phyloP scores from a whole-genome alignment of 1,140 invertebrate species.

The Euwallacea fornicatus region DNA sequence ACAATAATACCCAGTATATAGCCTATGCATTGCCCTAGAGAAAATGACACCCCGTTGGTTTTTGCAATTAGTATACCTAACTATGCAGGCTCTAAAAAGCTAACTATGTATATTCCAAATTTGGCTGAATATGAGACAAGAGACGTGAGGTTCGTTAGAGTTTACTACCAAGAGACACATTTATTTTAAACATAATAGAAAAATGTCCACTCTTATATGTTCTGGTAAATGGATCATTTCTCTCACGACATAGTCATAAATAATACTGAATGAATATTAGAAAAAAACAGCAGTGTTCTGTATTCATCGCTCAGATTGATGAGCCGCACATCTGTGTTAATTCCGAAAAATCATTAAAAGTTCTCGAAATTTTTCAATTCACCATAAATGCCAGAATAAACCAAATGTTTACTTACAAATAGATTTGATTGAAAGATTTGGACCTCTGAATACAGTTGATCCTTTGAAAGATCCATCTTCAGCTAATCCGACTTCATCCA shows the following conservation, averaged over 20 bases:
- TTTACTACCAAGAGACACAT: too few relatives aligned
- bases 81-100: neutral
- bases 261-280: constrained; percentile 57
- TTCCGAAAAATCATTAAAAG: constrained; percentile 61
- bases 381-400: neutral
- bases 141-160: neutral
- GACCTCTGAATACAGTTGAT: constrained; percentile 8
- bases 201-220: constrained; percentile 55
- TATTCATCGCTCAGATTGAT: constrained; percentile 58
- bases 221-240: constrained; percentile 60
- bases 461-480: constrained; percentile 32
- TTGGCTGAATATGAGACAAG: constrained; percentile 5
- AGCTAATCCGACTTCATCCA: constrained; percentile 29
- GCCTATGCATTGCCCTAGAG: too few relatives aligned
- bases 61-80: neutral
- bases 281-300: constrained; percentile 57
- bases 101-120: neutral
- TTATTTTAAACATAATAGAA: neutral
- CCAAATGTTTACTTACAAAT: too few relatives aligned
- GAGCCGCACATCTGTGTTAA: constrained; percentile 56
- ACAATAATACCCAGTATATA: too few relatives aligned
- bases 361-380: constrained; percentile 43
- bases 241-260: constrained; percentile 59
- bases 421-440: constrained; percentile 10
- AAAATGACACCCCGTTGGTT: too few relatives aligned